Evolutionary conservation across 2,888 invertebrate genomes (phyloP), one percentile per base, ranked within the genome.

Genomic region (Pogonocherus hispidulus): DNA sequence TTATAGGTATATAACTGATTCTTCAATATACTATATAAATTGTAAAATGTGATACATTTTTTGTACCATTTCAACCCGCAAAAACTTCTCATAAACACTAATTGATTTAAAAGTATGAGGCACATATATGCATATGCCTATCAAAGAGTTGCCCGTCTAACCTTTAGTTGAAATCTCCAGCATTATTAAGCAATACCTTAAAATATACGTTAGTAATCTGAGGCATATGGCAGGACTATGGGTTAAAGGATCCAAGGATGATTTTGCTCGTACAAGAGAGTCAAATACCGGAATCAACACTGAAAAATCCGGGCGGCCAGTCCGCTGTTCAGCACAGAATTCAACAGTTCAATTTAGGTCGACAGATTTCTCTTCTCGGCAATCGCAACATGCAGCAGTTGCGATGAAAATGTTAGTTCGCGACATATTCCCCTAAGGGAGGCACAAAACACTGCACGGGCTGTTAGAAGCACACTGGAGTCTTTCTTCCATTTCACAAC

Each of bases 291-390:
- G 51, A 66, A 56, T 66, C 65, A 55, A 67, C 66, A 71, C 69
- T 68, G 59, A 59, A 70, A 27, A 70, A 68, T 65, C 71, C 47
- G 27, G 37, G 32, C 60, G 23, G 54, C n/a, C 64, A 67, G 57
- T 63, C 60, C 60, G 65, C 65, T 37, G 55, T 19, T 69, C 56
- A 59, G 62, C 44, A 60, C 64, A 69, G 60, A 67, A 27, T 27
- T n/a, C 27, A 70, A 71, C 56, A 51, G 67, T 70, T 63, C 46
- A 69, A 76, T 70, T 70, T 56, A 65, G 76, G 74, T 75, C 73
- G 75, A 66, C 70, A 70, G 73, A 76, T 76, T 76, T 76, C 75
- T 75, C 75, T 71, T 70, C 69, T 41, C n/a, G n/a, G 51, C 60
- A 47, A 47, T 65, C 19, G 59, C 41, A 41, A 64, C 22, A 35